phyloP scores from a whole-genome alignment of 1,140 invertebrate genomes.

The Magallana ariakensis region DNA sequence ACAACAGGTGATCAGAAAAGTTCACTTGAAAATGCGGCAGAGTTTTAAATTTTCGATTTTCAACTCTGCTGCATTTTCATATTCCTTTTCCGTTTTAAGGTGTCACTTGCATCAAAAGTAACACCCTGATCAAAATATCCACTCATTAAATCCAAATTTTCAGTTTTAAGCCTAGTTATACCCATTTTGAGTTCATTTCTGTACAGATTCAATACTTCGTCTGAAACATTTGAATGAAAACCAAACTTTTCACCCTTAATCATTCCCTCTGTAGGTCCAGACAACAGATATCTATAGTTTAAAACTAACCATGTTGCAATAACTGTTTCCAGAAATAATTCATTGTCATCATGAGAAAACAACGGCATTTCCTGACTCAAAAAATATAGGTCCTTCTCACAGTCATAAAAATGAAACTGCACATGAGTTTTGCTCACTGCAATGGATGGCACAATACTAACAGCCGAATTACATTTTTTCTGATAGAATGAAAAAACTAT shows the following conservation, averaged over 20 bases:
- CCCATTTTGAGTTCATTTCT: not conserved
- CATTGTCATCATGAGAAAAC: not conserved
- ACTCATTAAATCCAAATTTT: not conserved
- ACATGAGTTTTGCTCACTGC: constrained; percentile 27
- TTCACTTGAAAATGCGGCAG: too few relatives aligned
- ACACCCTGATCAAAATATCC: too few relatives aligned
- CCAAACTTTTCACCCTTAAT: constrained; percentile 16
- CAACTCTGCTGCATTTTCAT: too few relatives aligned
- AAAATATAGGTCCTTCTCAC: constrained; percentile 12
- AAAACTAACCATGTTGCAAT: constrained; percentile 31
- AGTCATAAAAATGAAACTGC: constrained; percentile 39
- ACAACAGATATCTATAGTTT: constrained; percentile 15
- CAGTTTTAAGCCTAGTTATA: not conserved
- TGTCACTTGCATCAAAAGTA: too few relatives aligned
- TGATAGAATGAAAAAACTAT: constrained; percentile 35
- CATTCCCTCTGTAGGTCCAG: constrained; percentile 29
- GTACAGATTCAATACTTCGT: not conserved
- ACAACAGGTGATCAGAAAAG: too few relatives aligned
- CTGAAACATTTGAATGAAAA: constrained; percentile 17
- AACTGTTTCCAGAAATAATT: not conserved
- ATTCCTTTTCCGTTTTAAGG: too few relatives aligned
- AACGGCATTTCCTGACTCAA: constrained; percentile 5
- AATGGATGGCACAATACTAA: constrained; percentile 16
- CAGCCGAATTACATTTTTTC: constrained; percentile 19
- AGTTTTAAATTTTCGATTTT: too few relatives aligned